Conservation (phyloP, 2,888 invertebrate species). For the Therioaphis trifolii region DNA sequence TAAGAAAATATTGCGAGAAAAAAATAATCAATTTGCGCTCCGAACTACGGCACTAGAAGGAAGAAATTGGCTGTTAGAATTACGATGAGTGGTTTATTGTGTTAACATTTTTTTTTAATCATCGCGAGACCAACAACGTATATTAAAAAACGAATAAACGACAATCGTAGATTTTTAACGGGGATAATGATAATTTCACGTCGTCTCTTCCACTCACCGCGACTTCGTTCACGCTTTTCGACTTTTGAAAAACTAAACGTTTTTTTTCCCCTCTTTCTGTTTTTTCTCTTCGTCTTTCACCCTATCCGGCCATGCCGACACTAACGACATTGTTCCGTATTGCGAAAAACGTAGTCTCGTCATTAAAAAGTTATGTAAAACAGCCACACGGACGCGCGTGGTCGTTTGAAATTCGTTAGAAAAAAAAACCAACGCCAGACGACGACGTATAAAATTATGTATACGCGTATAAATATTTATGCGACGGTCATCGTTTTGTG, state of each 20-base stretch:
- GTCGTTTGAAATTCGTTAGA: background rate
- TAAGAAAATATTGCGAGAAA: too few species aligned
- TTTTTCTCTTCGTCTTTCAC: background rate
- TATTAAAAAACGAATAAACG: too few species aligned
- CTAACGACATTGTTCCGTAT: background rate
- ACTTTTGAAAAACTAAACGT: slow-evolving; percentile 32
- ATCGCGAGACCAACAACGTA: too few species aligned
- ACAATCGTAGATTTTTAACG: too few species aligned
- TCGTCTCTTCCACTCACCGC: background rate
- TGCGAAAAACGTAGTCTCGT: background rate
- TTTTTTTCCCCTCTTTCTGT: background rate
- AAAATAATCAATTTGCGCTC: too few species aligned
- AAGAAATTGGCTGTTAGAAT: too few species aligned
- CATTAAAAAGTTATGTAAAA: slow-evolving; percentile 26
- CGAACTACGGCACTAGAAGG: too few species aligned
- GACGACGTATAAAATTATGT: background rate
- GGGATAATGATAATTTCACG: too few species aligned
- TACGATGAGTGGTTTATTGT: too few species aligned
- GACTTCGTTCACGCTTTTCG: slow-evolving; percentile 1
- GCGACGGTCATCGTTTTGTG: slow-evolving; percentile 4
- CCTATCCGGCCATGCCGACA: background rate
- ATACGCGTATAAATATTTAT: slow-evolving; percentile 12
- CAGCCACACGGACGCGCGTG: background rate
- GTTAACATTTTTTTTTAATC: too few species aligned
- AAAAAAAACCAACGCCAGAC: slow-evolving; percentile 7